A percentile compares a stretch with the other conserved stretches of the same genome.
Evolutionary conservation across 37 sponge, comb jelly and placozoan species (phyloP).

Genomic region (Geodia barretti): DNA sequence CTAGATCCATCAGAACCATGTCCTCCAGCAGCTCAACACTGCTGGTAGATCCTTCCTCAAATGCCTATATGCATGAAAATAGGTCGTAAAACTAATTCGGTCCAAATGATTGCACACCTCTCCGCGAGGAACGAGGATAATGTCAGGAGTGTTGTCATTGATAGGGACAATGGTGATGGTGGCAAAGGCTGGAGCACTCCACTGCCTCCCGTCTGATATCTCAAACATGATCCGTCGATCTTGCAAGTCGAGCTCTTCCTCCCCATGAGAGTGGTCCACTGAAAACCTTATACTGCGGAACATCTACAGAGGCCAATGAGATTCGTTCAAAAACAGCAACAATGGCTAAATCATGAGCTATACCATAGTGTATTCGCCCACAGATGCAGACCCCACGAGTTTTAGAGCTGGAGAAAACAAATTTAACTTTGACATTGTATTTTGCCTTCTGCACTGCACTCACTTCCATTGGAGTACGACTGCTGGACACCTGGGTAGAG

Average conservation of each 20-base stretch:
- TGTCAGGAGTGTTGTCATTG: constrained; percentile 48
- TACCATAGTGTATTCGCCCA: constrained; percentile 37
- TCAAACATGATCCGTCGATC: constrained; percentile 32
- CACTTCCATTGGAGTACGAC: constrained; percentile 21
- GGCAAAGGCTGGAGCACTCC: constrained; percentile 49
- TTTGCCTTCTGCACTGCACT: not conserved
- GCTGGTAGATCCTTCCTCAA: constrained; percentile 26
- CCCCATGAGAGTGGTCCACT: no score
- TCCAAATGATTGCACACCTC: not conserved
- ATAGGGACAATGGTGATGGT: constrained; percentile 31
- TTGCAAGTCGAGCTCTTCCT: constrained; percentile 45
- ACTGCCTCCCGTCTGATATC: constrained; percentile 47
- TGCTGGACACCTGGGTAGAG: not conserved
- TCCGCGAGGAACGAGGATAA: constrained; percentile 12
- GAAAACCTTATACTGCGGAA: constrained; percentile 31
- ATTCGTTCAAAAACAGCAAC: not conserved
- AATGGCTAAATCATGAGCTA: not conserved
- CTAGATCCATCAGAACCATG: constrained; percentile 29
- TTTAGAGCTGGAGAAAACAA: constrained; percentile 23
- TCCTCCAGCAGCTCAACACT: constrained; percentile 21
- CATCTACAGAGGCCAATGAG: constrained; percentile 14
- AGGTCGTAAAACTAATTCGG: not conserved
- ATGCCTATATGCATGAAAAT: not conserved
- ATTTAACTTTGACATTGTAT: no score
- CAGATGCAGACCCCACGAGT: constrained; percentile 38